Base-by-base conservation (phyloP, 1,140 invertebrate species). In the Zophobas morio region DNA sequence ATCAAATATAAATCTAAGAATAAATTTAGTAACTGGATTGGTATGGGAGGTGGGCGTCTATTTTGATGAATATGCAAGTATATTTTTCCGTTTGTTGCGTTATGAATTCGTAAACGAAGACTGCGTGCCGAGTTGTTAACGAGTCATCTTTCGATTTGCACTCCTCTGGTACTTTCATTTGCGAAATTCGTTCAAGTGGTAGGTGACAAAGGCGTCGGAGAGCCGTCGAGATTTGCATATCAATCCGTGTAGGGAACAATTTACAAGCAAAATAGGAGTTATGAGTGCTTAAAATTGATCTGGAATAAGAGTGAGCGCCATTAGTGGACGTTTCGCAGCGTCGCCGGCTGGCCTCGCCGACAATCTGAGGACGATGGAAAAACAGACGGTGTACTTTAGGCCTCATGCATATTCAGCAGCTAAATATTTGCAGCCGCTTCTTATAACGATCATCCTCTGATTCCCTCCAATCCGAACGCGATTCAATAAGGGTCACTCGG, bases 341-440 rank as follows among this genome's bases (percentile, higher is more conserved):
- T 57, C 54, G 75, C 49, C 54, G 54, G 60, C 72, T 72, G 47
- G 74, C 54, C 74, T 39, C 74, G 46, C 54, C 57, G 71, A 74
- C 73, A 74, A 75, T 77, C 75, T 70, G 72, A 78, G 63, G 74
- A 79, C 78, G 78, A 77, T 82, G 78, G 82, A 84, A 84, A 84
- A 84, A 84, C 82, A 84, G 81, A 80, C 81, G 82, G 81, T 82
- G 81, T 83, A 81, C 78, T 79, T 82, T 74, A 63, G 71, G 73
- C 66, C 78, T 82, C 82, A 84, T 84, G 81, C 81, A 84, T 84
- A 84, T 84, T 83, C 83, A 84, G 54, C 82, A 76, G 78, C 79
- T 79, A 84, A 84, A 84, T 84, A 84, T 84, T 84, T 84, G 83
- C 81, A 71, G 70, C 71, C 77, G 75, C 77, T 82, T 79, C 81